These are phyloP conservation scores for Chloroclystis v-ata DNA, from an alignment of 2,888 invertebrate species.

Conservation along the genomic window DNA sequence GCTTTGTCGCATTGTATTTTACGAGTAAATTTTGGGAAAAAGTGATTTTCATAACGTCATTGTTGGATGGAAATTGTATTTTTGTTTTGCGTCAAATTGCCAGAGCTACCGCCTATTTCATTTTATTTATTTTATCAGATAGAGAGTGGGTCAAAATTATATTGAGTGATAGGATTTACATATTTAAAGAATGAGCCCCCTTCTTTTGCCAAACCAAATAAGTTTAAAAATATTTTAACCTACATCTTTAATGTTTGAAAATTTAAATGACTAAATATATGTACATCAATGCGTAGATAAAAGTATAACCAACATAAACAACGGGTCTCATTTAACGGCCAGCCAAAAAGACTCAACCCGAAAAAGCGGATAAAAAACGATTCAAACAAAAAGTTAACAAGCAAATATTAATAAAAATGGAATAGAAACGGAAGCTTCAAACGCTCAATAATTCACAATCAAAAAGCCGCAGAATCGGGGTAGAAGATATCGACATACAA, in stretches of 20 bases:
- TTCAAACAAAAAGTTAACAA: constrained; percentile 44
- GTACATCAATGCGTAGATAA: no score
- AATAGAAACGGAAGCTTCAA: constrained; percentile 69
- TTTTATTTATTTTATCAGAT: no score
- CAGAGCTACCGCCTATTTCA: not conserved
- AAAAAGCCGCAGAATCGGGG: constrained; percentile 72
- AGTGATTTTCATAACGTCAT: not conserved
- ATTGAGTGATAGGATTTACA: no score
- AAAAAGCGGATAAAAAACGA: not conserved
- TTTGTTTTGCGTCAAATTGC: not conserved
- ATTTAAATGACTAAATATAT: no score
- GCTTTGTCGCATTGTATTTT: constrained; percentile 22
- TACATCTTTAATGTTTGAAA: no score
- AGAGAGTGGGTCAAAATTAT: no score
- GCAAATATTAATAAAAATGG: constrained; percentile 61
- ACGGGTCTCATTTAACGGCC: no score
- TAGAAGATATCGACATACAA: constrained; percentile 70
- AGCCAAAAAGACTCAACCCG: no score
- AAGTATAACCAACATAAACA: no score
- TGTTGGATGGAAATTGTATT: not conserved
- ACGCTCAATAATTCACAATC: constrained; percentile 73
- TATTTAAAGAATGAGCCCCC: no score
- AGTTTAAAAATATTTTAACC: no score
- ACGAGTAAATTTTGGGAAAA: not conserved
- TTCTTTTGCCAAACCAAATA: no score